These are phyloP conservation scores for Oxystoma pomonae DNA, from an alignment of 2,888 invertebrate species.

Conservation along the genomic window DNA sequence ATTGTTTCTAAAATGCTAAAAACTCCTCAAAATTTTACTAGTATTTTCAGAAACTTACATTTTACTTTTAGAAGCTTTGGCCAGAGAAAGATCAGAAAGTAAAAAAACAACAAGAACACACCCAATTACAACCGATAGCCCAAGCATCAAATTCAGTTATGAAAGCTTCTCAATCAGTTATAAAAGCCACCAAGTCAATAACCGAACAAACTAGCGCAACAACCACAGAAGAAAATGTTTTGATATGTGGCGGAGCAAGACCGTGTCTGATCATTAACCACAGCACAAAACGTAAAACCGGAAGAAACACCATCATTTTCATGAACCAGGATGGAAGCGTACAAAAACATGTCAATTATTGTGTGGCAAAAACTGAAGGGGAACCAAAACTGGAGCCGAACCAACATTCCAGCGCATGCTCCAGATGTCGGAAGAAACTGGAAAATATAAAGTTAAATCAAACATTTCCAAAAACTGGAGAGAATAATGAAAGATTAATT, in stretches of 20 bases:
- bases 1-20: no score
- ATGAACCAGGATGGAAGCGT: slow-evolving; percentile 26
- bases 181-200: neutral
- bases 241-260: neutral
- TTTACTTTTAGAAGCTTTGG: neutral
- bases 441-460: no score
- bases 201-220: neutral
- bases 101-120: neutral
- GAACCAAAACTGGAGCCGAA: slow-evolving; percentile 9
- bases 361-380: neutral
- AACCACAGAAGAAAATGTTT: neutral
- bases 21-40: no score
- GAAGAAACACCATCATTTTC: slow-evolving; percentile 28
- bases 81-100: neutral
- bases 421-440: no score
- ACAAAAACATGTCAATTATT: slow-evolving; percentile 18
- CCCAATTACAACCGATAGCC: neutral
- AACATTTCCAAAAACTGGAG: neutral
- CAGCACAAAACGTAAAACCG: slow-evolving; percentile 22
- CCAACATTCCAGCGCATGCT: slow-evolving; percentile 23
- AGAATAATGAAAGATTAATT: slow-evolving; percentile 19
- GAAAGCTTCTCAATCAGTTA: slow-evolving; percentile 3
- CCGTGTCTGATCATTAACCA: slow-evolving; percentile 32
- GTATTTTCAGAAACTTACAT: no score
- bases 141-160: neutral